Base-by-base conservation (phyloP, 2,113 vertebrate genomes). In the Semnopithecus entellus region DNA sequence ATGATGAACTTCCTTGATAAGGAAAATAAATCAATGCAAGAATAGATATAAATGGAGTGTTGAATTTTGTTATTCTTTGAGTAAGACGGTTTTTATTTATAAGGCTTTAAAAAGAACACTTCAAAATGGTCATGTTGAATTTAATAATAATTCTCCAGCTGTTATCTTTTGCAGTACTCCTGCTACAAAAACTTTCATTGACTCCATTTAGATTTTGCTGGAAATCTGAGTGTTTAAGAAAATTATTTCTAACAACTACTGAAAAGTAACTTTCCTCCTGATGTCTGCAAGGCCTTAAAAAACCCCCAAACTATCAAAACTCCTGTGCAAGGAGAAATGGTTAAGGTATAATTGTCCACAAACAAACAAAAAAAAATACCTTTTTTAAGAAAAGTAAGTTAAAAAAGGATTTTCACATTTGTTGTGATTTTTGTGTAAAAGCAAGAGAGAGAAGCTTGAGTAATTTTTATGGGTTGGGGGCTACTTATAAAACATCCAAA, bases 401-500 rank as follows among this genome's bases (percentile, higher is more conserved):
- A 52, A 93, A 88, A 40, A 83, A n/a, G 23, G 52, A 25, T 14
- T 14, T 38, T 88, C 81, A 38, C 40, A 45, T 68, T 27, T 73
- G 4, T 73, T 96, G 52, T 10, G 52, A 75, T 16, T 95, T 93
- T 70, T 32, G 23, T 93, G 23, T 68, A 85, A 88, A 70, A n/a
- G 17, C 13, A 88, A 61, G 18, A 35, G 3, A 38, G 30, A 2
- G 5, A 87, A 59, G 52, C 95, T 66, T 59, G 17, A 96, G 86
- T 92, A 87, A 59, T 66, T 93, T 64, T 48, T 94, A 38, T 16
- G 43, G 78, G 8, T 22, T 95, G 13, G 38, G n/a, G 81, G 55
- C 11, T 72, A 85, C 38, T 25, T 96, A 35, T 30, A 95, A 97
- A 93, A 90, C 61, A 66, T 92, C 82, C 22, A 88, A 85, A 94